These are phyloP conservation scores for Dolichopus griseipennis DNA, from an alignment of 2,888 invertebrate species.

Conservation along the genomic window DNA sequence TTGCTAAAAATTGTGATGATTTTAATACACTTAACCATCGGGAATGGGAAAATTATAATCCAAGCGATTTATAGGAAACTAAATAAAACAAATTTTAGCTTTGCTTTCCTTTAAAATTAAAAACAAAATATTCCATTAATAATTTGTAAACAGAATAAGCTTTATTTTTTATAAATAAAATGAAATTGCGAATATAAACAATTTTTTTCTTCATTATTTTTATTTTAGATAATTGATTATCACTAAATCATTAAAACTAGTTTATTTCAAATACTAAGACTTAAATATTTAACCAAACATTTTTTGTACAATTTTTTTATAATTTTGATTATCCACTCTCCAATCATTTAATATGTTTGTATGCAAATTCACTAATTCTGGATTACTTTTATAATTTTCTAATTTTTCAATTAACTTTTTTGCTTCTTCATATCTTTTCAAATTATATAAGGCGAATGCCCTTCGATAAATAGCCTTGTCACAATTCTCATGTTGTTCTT, in stretches of 20 bases:
- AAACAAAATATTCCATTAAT: too few relatives aligned
- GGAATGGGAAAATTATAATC: conserved; percentile 77
- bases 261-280: too few relatives aligned
- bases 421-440: conserved; percentile 59
- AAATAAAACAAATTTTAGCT: neutral
- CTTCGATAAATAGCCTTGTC: conserved; percentile 48
- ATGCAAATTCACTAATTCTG: conserved; percentile 54
- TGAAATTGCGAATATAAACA: too few relatives aligned
- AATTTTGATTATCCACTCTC: conserved; percentile 53
- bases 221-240: too few relatives aligned
- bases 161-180: too few relatives aligned
- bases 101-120: neutral
- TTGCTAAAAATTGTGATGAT: conserved; percentile 71
- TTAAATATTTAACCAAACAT: conserved; percentile 40
- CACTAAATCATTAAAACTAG: too few relatives aligned
- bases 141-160: too few relatives aligned
- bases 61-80: conserved; percentile 19
- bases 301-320: conserved; percentile 45
- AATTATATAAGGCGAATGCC: conserved; percentile 46
- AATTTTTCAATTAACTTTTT: conserved; percentile 46
- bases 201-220: too few relatives aligned
- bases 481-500: conserved; percentile 39
- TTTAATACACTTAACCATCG: conserved; percentile 79
- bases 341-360: conserved; percentile 50
- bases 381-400: conserved; percentile 54